Evolutionary conservation across 2,888 invertebrate genomes (phyloP), one percentile per base, ranked within the genome.

Genomic region (Parasteatoda lunata): DNA sequence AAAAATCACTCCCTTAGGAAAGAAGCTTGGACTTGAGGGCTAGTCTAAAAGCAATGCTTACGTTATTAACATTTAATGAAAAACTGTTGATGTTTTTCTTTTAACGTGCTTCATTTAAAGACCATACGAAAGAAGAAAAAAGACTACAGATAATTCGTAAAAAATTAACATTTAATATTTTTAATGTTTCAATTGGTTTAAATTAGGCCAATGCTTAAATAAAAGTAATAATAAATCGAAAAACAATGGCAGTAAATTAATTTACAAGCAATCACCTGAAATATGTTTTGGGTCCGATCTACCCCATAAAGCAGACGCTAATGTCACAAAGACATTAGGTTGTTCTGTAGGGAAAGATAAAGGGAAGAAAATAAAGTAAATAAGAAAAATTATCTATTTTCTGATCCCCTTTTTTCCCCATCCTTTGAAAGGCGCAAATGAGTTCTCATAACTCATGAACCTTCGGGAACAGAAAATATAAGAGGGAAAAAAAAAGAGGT

Each of bases 371-470:
- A 59, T 59, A 59, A 59, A 59, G 8, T 9, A 59, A 59, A 59
- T n/a, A 59, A 59, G 59, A 59, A 59, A 59, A 11, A 75, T 75
- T 80, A 80, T 80, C 80, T 80, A 80, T 80, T 80, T 52, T 72
- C 15, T 51, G 59, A 59, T 70, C n/a, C 45, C 15, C 73, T 73
- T 65, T 72, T 54, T 52, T 54, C 4, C 45, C 52, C 54, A 64
- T 73, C 68, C 72, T 65, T 65, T 83, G 65, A 77, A 73, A 83
- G 77, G 77, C 83, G 77, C 73, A 83, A 83, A 83, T 83, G 83
- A 83, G 77, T 71, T 71, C 54, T 77, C 77, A 83, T 83, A 83
- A 83, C 83, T 83, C 77, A 83, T 59, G 13, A 48, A 77, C 71
- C 71, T 72, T 72, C 77, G 51, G 6, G 59, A 54, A 48, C 83